Conservation (phyloP, 2,888 invertebrate genomes). For the Anthophora plumipes region DNA sequence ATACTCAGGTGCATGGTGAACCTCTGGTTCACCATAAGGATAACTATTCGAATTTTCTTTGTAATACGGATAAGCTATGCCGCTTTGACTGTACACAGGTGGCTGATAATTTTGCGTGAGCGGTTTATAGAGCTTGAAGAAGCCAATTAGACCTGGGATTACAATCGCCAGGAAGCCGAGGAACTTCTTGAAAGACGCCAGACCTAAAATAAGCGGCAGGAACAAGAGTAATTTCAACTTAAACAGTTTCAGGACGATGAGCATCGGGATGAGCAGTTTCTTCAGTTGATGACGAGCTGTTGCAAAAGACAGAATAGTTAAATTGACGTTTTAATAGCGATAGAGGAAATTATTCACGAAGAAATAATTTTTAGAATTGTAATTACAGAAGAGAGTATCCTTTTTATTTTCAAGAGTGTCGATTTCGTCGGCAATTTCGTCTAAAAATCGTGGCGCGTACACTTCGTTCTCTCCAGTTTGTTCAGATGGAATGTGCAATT, state of each 20-base stretch:
- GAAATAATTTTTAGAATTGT: conserved; percentile 37
- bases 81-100: conserved; percentile 90
- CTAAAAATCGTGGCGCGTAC: conserved; percentile 93
- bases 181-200: conserved; percentile 94
- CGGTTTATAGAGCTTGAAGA: conserved; percentile 93
- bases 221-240: conserved; percentile 93
- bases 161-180: conserved; percentile 92
- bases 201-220: conserved; percentile 92
- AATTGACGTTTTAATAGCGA: conserved; percentile 20
- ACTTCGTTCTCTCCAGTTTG: conserved; percentile 87
- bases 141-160: conserved; percentile 92
- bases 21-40: conserved; percentile 74
- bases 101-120: conserved; percentile 85
- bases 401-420: conserved; percentile 93
- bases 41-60: conserved; percentile 85
- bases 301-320: conserved; percentile 66
- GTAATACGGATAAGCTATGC: conserved; percentile 89
- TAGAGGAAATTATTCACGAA: not conserved
- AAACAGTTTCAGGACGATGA: conserved; percentile 93
- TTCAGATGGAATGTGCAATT: conserved; percentile 88
- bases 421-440: conserved; percentile 93
- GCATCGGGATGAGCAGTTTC: conserved; percentile 92
- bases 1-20: conserved; percentile 83
- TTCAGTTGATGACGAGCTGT: conserved; percentile 92
- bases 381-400: conserved; percentile 92